These are phyloP conservation scores for Acipenser transmontanus DNA, from an alignment of 2,797 vertebrate species.

Conservation along the genomic window DNA sequence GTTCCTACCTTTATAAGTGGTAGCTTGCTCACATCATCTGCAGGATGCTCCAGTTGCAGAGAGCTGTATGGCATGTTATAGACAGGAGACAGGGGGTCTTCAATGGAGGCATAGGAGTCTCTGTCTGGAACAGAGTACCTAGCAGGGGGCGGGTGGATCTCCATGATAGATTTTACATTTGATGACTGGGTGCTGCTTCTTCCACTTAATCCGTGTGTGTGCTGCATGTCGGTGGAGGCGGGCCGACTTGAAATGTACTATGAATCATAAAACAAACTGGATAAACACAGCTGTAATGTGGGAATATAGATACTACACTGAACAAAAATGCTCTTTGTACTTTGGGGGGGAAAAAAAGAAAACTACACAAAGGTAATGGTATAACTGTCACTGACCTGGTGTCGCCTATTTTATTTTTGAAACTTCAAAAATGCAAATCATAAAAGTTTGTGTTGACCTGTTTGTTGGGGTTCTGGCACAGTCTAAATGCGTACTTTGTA, in stretches of 20 bases:
- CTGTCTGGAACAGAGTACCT: conserved; percentile 56
- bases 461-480: no score
- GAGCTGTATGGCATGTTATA: conserved; percentile 69
- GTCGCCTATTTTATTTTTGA: no score
- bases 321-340: no score
- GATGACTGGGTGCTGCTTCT: conserved; percentile 65
- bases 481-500: no score
- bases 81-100: conserved; percentile 46
- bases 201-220: conserved; percentile 51
- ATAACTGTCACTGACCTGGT: no score
- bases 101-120: conserved; percentile 36
- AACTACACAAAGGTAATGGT: no score
- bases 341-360: no score
- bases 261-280: neutral
- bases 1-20: conserved; percentile 69
- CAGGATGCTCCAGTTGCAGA: conserved; percentile 23
- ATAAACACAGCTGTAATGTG: neutral
- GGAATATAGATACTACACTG: no score
- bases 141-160: conserved; percentile 47
- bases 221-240: conserved; percentile 41
- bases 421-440: no score
- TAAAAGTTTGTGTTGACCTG: no score
- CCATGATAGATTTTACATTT: conserved; percentile 47
- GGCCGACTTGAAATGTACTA: conserved; percentile 52
- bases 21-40: conserved; percentile 45